A percentile compares a stretch with the other conserved stretches of the same genome.
Conservation (phyloP, 2,797 vertebrate genomes). For the Hemibagrus guttatus region DNA sequence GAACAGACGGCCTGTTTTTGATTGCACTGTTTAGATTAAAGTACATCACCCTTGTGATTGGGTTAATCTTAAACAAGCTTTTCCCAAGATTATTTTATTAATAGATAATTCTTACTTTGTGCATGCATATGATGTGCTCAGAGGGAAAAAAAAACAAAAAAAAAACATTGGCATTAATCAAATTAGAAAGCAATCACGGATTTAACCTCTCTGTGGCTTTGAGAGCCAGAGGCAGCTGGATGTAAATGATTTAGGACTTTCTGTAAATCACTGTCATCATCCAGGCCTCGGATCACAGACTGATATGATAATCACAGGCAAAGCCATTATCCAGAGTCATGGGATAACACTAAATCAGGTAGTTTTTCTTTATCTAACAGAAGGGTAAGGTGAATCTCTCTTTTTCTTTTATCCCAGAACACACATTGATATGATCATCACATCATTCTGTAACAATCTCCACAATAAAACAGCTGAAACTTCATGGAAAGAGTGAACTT, state of each 20-base stretch:
- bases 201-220: conserved; percentile 12
- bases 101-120: background rate
- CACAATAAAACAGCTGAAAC: background rate
- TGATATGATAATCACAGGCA: conserved; percentile 5
- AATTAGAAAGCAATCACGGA: background rate
- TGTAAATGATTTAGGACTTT: conserved; percentile 18
- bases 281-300: background rate
- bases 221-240: background rate
- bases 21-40: background rate
- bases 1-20: background rate
- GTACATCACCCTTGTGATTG: background rate
- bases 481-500: background rate
- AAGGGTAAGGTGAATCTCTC: background rate
- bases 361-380: background rate
- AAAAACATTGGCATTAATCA: background rate
- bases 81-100: background rate
- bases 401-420: background rate
- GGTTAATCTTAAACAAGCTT: background rate
- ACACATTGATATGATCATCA: background rate
- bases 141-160: background rate
- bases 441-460: background rate
- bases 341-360: background rate
- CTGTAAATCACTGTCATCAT: conserved; percentile 23
- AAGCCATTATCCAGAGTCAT: background rate
- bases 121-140: background rate